phyloP scores from a whole-genome alignment of 2,888 invertebrate genomes.

The Drosophila hawaiiensis region DNA sequence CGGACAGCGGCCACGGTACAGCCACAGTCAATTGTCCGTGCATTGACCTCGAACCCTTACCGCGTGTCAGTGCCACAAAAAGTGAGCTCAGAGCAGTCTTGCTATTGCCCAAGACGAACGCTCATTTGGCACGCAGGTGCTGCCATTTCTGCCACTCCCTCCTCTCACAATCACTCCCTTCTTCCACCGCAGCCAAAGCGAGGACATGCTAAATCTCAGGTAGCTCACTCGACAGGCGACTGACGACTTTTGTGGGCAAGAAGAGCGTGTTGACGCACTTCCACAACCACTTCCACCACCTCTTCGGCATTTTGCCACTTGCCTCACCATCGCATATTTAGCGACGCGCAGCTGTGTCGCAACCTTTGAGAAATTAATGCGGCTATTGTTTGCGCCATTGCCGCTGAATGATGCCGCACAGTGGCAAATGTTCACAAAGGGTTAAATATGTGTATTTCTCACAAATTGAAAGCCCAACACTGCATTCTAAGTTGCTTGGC shows the following conservation, averaged over 20 bases:
- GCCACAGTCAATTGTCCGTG: constrained; percentile 53
- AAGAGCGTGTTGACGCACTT: constrained; percentile 62
- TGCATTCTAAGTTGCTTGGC: background rate
- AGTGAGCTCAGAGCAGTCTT: constrained; percentile 22
- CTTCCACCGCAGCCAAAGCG: background rate
- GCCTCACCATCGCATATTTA: constrained; percentile 35
- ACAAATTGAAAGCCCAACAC: background rate
- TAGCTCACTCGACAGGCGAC: constrained; percentile 33
- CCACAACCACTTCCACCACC: constrained; percentile 11
- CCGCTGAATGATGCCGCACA: constrained; percentile 35
- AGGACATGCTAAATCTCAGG: constrained; percentile 54
- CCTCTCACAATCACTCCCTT: background rate
- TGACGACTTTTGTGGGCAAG: constrained; percentile 1
- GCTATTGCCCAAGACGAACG: constrained; percentile 53
- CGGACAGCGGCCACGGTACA: background rate
- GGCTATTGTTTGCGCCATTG: constrained; percentile 60
- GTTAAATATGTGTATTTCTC: background rate
- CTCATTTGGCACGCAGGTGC: constrained; percentile 67
- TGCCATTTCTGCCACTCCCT: background rate
- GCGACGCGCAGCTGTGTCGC: constrained; percentile 55
- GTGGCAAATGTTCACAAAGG: constrained; percentile 11
- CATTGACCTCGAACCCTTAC: constrained; percentile 58
- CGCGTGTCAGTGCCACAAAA: constrained; percentile 19
- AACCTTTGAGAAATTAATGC: constrained; percentile 67
- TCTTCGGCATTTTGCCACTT: background rate